Percentiles rank a stretch among this genome's conserved stretches.
Conservation (phyloP, 2,888 invertebrate genomes). For the Nasonovia ribisnigri region DNA sequence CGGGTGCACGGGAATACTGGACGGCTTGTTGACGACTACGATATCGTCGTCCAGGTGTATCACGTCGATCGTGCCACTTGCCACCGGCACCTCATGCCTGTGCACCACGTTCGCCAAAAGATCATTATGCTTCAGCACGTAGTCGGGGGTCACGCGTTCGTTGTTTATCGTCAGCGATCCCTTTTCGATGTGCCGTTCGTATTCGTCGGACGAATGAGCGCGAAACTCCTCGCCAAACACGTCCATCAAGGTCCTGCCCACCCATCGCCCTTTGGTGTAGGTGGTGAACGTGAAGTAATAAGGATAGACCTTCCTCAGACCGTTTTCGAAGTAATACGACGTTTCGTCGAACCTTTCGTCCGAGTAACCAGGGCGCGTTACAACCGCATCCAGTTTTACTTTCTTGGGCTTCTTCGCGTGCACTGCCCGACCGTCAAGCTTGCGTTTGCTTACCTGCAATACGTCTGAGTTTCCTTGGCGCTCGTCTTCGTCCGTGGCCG, state of each 20-base stretch:
- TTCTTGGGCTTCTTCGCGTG: neutral
- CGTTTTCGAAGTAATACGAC: constrained; percentile 95
- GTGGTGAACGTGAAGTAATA: constrained; percentile 97
- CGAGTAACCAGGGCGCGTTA: constrained; percentile 84
- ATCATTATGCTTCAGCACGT: constrained; percentile 92
- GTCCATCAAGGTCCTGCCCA: constrained; percentile 91
- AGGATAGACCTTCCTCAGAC: constrained; percentile 94
- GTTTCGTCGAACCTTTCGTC: constrained; percentile 94
- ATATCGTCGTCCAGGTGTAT: constrained; percentile 98
- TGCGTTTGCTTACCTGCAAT: constrained; percentile 23
- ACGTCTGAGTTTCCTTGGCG: neutral
- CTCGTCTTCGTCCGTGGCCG: neutral
- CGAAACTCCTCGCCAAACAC: constrained; percentile 94
- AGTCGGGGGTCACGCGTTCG: constrained; percentile 90
- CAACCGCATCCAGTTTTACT: neutral
- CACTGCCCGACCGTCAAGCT: neutral
- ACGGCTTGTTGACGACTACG: constrained; percentile 99
- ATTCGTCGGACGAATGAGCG: constrained; percentile 91
- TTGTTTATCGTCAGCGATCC: constrained; percentile 95
- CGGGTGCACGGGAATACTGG: constrained; percentile 99
- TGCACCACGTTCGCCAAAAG: constrained; percentile 93
- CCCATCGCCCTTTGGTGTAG: constrained; percentile 96
- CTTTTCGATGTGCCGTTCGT: constrained; percentile 72
- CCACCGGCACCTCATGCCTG: constrained; percentile 99
- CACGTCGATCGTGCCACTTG: constrained; percentile 95